A percentile compares a stretch with the other conserved stretches of the same genome.
phyloP scores from a whole-genome alignment of 2,113 vertebrate genomes.

The Kryptolebias marmoratus region DNA sequence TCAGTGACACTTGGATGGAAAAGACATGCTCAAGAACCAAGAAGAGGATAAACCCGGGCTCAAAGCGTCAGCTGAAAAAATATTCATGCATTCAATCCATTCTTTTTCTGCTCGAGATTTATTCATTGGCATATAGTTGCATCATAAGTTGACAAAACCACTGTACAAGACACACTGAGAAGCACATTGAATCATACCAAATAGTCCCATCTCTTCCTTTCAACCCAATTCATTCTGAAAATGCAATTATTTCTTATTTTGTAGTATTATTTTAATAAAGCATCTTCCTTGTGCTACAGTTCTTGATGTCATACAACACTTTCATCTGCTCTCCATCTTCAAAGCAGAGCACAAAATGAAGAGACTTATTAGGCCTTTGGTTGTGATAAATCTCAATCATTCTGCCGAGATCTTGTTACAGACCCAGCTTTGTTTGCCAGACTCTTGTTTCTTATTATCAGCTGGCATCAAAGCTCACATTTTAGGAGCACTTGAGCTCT shows the following conservation, averaged over 20 bases:
- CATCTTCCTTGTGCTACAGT: constrained; percentile 12
- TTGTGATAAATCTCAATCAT: constrained; percentile 63
- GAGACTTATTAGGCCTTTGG: constrained; percentile 47
- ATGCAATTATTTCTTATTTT: constrained; percentile 43
- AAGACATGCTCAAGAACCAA: neutral
- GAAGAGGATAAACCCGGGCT: neutral
- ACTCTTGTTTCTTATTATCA: constrained; percentile 50
- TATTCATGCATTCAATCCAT: constrained; percentile 10
- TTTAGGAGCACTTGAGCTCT: constrained; percentile 40
- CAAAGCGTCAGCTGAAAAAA: constrained; percentile 3
- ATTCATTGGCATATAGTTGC: constrained; percentile 22
- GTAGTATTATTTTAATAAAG: constrained; percentile 46
- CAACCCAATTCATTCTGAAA: constrained; percentile 21
- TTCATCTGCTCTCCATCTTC: constrained; percentile 63
- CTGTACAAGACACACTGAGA: neutral
- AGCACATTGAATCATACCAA: neutral
- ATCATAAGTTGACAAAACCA: constrained; percentile 2
- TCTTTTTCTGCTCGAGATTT: neutral
- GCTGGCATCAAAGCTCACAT: constrained; percentile 51
- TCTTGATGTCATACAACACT: constrained; percentile 43
- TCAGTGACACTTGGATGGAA: constrained; percentile 18
- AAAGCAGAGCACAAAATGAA: constrained; percentile 57
- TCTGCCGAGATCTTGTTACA: constrained; percentile 47
- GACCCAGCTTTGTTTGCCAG: constrained; percentile 29
- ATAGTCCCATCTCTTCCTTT: constrained; percentile 32